phyloP scores from a whole-genome alignment of 1,140 invertebrate species.

The Drosophila sulfurigaster region DNA sequence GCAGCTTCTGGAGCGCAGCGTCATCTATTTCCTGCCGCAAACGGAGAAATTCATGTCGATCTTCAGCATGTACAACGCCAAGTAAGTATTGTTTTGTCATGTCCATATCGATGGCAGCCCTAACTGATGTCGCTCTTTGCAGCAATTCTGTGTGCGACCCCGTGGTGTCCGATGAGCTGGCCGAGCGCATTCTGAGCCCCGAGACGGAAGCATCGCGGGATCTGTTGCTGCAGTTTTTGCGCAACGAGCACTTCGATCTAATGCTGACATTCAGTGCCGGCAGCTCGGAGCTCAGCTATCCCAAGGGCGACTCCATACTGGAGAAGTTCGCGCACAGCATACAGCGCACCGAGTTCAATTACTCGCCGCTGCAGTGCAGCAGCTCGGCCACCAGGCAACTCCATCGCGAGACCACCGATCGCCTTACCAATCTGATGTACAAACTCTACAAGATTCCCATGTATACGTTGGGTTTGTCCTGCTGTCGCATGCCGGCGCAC shows the following conservation, averaged over 20 bases:
- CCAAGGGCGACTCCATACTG: slow-evolving; percentile 64
- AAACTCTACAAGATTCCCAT: slow-evolving; percentile 87
- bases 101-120: not conserved
- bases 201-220: slow-evolving; percentile 61
- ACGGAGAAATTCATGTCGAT: slow-evolving; percentile 63
- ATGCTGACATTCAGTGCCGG: slow-evolving; percentile 77
- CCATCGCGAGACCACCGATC: slow-evolving; percentile 63
- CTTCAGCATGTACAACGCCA: slow-evolving; percentile 68
- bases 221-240: slow-evolving; percentile 72
- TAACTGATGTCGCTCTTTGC: not conserved
- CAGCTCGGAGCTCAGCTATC: slow-evolving; percentile 68
- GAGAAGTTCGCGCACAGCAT: slow-evolving; percentile 76
- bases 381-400: slow-evolving; percentile 56
- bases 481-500: slow-evolving; percentile 91
- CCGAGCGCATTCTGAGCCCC: slow-evolving; percentile 72
- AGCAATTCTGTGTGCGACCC: slow-evolving; percentile 81
- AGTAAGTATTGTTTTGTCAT: slow-evolving; percentile 52
- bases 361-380: slow-evolving; percentile 70
- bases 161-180: slow-evolving; percentile 71
- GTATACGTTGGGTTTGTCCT: slow-evolving; percentile 88
- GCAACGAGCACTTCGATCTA: slow-evolving; percentile 73
- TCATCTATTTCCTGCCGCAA: slow-evolving; percentile 92
- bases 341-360: slow-evolving; percentile 73
- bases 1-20: slow-evolving; percentile 89
- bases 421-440: slow-evolving; percentile 86